phyloP scores from a whole-genome alignment of 2,797 vertebrate species.

The Leptoclinus maculatus region DNA sequence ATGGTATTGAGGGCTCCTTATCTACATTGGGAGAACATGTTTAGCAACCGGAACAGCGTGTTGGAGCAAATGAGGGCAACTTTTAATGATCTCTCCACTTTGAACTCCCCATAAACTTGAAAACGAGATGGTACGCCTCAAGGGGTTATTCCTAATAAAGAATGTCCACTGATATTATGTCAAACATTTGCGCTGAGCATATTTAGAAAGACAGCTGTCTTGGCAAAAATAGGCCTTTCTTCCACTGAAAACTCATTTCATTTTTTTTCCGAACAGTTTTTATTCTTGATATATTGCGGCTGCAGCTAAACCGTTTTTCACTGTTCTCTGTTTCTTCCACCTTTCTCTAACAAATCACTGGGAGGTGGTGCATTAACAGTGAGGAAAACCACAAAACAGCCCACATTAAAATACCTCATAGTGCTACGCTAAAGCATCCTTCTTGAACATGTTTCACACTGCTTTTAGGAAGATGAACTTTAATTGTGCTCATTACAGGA shows the following conservation, averaged over 20 bases:
- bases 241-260: constrained; percentile 12
- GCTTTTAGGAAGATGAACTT: constrained; percentile 65
- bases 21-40: no score
- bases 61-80: no score
- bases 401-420: constrained; percentile 23
- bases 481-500: constrained; percentile 67
- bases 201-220: constrained; percentile 35
- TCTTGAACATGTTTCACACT: constrained; percentile 38
- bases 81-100: no score
- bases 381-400: not conserved
- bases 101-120: no score
- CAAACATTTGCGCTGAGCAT: constrained; percentile 23
- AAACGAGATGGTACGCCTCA: no score
- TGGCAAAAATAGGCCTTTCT: constrained; percentile 6
- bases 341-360: constrained; percentile 28
- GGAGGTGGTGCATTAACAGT: constrained; percentile 8
- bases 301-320: constrained; percentile 24
- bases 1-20: no score
- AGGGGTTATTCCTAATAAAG: no score
- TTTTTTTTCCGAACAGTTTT: constrained; percentile 24
- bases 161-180: constrained; percentile 8
- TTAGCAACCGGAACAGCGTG: no score
- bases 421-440: not conserved
- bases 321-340: constrained; percentile 22
- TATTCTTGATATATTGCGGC: constrained; percentile 16